Conservation (phyloP, 2,888 invertebrate species). For the Lordiphosa fenestrarum region DNA sequence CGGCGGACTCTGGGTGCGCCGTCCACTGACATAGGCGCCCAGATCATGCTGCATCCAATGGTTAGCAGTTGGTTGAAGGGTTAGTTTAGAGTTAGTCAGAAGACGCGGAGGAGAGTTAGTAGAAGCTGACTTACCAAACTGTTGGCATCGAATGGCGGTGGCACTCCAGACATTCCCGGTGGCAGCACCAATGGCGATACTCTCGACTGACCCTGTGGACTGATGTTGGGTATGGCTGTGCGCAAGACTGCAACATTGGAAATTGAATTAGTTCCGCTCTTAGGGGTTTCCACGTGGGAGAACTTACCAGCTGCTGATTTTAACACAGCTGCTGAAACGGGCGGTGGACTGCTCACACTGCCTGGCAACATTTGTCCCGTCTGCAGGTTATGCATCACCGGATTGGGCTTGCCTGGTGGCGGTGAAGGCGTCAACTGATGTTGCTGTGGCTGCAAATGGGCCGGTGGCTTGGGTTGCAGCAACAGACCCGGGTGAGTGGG, state of each 20-base stretch:
- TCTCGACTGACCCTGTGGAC: conserved; percentile 83
- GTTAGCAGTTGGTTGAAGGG: conserved; percentile 26
- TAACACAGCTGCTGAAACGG: conserved; percentile 51
- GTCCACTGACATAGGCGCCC: conserved; percentile 80
- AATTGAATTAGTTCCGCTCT: background rate
- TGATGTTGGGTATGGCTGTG: conserved; percentile 83
- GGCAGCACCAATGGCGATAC: conserved; percentile 81
- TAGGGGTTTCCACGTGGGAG: rapidly evolving
- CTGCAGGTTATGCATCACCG: conserved; percentile 74
- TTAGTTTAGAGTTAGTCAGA: conserved; percentile 30
- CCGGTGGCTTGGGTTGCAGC: conserved; percentile 63
- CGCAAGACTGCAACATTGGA: conserved; percentile 67
- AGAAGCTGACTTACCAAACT: conserved; percentile 84
- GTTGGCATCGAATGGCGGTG: conserved; percentile 83
- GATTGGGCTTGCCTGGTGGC: conserved; percentile 74
- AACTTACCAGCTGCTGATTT: conserved; percentile 79
- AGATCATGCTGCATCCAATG: conserved; percentile 83
- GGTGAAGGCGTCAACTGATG: conserved; percentile 74
- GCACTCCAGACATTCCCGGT: conserved; percentile 82
- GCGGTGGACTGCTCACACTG: conserved; percentile 83
- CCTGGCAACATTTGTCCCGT: conserved; percentile 80
- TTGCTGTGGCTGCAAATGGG: conserved; percentile 75
- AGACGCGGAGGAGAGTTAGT: too few relatives aligned
- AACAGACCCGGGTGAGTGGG: conserved; percentile 63
- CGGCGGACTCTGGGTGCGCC: conserved; percentile 86